Percentiles rank a stretch among this genome's conserved stretches.
These are phyloP conservation scores for Drosophila chauvacae DNA, from an alignment of 1,140 invertebrate species.

Conservation along the genomic window DNA sequence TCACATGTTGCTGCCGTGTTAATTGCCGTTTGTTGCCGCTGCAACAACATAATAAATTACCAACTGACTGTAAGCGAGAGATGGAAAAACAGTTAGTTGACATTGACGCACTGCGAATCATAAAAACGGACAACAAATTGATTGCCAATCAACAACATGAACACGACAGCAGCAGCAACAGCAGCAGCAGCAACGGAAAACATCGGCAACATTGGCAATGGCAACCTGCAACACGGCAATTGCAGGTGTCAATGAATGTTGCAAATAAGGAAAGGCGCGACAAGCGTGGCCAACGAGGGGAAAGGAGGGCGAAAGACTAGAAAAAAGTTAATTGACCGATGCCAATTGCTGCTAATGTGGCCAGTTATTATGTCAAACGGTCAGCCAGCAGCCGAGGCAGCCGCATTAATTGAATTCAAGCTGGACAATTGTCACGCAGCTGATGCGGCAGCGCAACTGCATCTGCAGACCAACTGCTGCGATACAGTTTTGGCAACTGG, in stretches of 20 bases:
- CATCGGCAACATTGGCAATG: conserved; percentile 9
- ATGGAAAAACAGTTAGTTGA: conserved; percentile 71
- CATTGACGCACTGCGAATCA: conserved; percentile 81
- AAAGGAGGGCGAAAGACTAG: conserved; percentile 13
- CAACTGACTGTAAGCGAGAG: conserved; percentile 37
- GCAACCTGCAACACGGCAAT: conserved; percentile 53
- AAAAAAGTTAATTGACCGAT: conserved; percentile 79
- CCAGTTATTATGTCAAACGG: conserved; percentile 82
- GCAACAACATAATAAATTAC: conserved; percentile 67
- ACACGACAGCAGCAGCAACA: conserved; percentile 62
- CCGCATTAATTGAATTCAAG: conserved; percentile 44
- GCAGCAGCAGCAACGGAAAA: neutral
- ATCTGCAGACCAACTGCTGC: conserved; percentile 43
- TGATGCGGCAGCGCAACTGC: conserved; percentile 37
- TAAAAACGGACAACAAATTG: conserved; percentile 83
- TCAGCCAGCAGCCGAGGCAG: conserved; percentile 57
- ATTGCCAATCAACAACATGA: conserved; percentile 82
- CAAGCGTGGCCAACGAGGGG: conserved; percentile 45
- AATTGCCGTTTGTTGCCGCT: conserved; percentile 49
- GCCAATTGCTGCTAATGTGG: conserved; percentile 83
- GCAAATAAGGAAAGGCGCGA: conserved; percentile 78
- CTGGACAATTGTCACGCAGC: conserved; percentile 45
- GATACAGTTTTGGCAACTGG: conserved; percentile 66
- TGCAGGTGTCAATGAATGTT: conserved; percentile 82
- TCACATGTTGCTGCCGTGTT: conserved; percentile 26